Base-by-base conservation (phyloP, 2,113 vertebrate genomes). In the Lepidothrix coronata region DNA sequence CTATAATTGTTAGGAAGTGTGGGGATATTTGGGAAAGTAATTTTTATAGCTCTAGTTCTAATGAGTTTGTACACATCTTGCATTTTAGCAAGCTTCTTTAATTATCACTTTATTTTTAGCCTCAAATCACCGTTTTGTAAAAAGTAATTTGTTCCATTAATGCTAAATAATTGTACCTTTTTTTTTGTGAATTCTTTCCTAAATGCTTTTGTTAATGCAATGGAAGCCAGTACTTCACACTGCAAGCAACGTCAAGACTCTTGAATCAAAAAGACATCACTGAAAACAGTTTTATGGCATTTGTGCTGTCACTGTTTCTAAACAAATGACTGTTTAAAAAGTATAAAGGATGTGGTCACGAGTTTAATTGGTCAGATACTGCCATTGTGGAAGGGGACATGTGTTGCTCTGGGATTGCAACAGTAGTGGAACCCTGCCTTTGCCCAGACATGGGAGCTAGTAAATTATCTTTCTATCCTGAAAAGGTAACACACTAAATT, bases 11-110 rank as follows among this genome's bases (percentile, higher is more conserved):
- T 58, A 35, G 7, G 58, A 79, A 85, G 43, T 35, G 31, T 90
- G 71, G 35, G 9, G 4, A 35, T 80, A 55, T 14, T 18, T 59
- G 35, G 79, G 80, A 68, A 91, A 85, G 58, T 76, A 2, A 10
- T 68, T 93, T 92, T 92, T 93, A 54, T 67, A 62, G 9, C 71
- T 91, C 74, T 61, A 74, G 9, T 61, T 87, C 57, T 91, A 66
- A 66, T 72, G 85, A 52, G 46, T 73, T 93, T 73, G 37, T 78
- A 63, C 12, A 15, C 14, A 22, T 77, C 17, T 83, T 89, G 27
- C 18, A 52, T 85, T 92, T 93, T 85, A 89, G 54, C 58, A 76
- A 70, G 61, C 49, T 76, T 89, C n/a, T 94, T 91, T 85, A 95
- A 70, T 76, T 88, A 68, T 52, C 9, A 21, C 30, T 85, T 63